Base-by-base conservation (phyloP, 2,888 invertebrate species). In the Tenthredo notha region DNA sequence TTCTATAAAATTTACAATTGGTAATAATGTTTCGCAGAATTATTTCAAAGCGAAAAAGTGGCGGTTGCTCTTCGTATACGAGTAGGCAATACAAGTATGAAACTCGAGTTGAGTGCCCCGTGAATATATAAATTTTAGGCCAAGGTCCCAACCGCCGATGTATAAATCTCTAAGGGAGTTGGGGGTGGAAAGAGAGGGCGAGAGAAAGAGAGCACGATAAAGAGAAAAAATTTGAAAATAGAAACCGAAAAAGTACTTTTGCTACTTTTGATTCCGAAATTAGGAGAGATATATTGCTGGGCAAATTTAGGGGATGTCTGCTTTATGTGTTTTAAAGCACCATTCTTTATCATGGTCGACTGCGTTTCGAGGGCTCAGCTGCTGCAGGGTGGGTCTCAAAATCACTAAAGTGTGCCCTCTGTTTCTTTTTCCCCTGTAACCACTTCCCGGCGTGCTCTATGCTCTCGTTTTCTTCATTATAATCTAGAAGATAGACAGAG, bases 261-360 rank as follows among this genome's bases (percentile, higher is more conserved):
- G 78, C 75, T 47, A 58, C 78, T 78, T 40, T 58, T 78, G 78
- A 78, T 78, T 54, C 78, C 47, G 78, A 78, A 78, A 58, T 54
- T 78, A 78, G 78, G 78, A n/a, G 54, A 78, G 78, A 78, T 54
- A 65, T 40, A 82, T 65, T 9, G 65, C 65, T 43, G 6, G 21
- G 82, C 40, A 65, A 65, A 82, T 82, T 82, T 82, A 61, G 82
- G 43, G 82, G 65, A 25, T 40, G 61, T 65, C 40, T 82, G 82
- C 82, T 82, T 82, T 65, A 47, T 47, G 82, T 82, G 65, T 82
- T 82, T 65, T 65, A 65, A 82, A 82, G 82, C 82, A 82, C 65
- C 82, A 82, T 82, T 82, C 65, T 82, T 82, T 43, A 65, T 82
- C 82, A 82, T 65, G 82, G 65, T 29, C 65, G 82, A 78, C 54